Evolutionary conservation across 2,797 vertebrate genomes (phyloP).

Genomic region (Ctenopoma kingsleyae): DNA sequence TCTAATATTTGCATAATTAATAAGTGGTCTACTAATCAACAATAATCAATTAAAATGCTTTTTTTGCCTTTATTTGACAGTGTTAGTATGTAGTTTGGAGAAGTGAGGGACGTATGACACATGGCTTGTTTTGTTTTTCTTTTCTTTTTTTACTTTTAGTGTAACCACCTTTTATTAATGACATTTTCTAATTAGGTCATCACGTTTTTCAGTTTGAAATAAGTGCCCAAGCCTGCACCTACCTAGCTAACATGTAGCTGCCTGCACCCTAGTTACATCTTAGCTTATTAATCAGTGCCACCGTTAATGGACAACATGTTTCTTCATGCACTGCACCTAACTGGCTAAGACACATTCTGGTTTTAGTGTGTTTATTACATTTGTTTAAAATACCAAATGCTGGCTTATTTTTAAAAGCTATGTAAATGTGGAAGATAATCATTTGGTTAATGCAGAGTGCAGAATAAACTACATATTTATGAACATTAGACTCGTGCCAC

Average conservation of each 20-base stretch:
- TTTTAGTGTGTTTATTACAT: background rate
- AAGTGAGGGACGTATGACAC: no score
- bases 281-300: no score
- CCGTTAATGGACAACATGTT: no score
- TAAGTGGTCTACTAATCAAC: constrained; percentile 4
- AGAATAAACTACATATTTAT: background rate
- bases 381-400: background rate
- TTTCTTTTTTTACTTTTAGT: no score
- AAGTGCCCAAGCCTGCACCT: background rate
- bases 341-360: no score
- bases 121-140: no score
- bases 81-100: no score
- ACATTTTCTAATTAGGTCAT: background rate
- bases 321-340: no score
- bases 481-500: no score
- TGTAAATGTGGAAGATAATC: background rate
- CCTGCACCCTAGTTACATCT: background rate
- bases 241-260: background rate
- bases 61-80: no score
- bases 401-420: no score
- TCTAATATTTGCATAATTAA: constrained; percentile 3
- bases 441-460: background rate
- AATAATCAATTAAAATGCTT: background rate
- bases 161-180: no score
- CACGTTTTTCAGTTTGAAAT: background rate